Percentiles rank a stretch among this genome's conserved stretches.
Evolutionary conservation across 2,113 vertebrate genomes (phyloP).

Genomic region (Phocoena sinus): DNA sequence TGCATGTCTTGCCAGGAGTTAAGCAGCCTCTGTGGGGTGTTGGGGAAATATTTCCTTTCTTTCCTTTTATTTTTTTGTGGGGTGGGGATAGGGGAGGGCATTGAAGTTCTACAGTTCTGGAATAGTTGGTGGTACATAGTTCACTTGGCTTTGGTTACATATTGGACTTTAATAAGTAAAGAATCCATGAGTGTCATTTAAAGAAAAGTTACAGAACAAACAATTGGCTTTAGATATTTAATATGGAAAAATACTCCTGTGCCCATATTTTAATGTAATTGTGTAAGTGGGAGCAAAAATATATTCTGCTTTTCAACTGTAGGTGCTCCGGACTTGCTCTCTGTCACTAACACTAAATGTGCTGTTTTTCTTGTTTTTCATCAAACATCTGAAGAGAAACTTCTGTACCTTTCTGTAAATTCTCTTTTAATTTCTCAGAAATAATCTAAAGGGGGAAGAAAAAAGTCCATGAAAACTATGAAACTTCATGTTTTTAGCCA

Average conservation of each 20-base stretch:
- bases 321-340: conserved; percentile 83
- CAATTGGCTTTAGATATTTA: conserved; percentile 79
- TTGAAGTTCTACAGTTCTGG: conserved; percentile 77
- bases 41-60: conserved; percentile 64
- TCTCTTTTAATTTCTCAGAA: conserved; percentile 67
- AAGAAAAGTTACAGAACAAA: conserved; percentile 77
- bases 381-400: conserved; percentile 76
- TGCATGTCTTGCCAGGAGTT: conserved; percentile 81
- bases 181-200: conserved; percentile 71
- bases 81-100: conserved; percentile 72
- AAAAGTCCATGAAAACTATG: conserved; percentile 59
- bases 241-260: conserved; percentile 56
- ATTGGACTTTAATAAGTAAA: conserved; percentile 76
- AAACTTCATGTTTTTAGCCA: conserved; percentile 73
- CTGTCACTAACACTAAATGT: conserved; percentile 83
- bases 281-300: conserved; percentile 79
- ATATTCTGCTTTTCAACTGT: conserved; percentile 80
- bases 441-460: conserved; percentile 14
- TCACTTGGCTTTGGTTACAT: conserved; percentile 78
- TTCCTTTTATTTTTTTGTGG: conserved; percentile 55
- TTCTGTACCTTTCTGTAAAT: conserved; percentile 76
- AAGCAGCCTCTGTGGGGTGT: conserved; percentile 76
- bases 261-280: conserved; percentile 77
- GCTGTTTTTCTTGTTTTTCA: conserved; percentile 77
- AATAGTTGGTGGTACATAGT: conserved; percentile 76